Conservation (phyloP, 2,888 invertebrate genomes). For the Ceriagrion tenellum region DNA sequence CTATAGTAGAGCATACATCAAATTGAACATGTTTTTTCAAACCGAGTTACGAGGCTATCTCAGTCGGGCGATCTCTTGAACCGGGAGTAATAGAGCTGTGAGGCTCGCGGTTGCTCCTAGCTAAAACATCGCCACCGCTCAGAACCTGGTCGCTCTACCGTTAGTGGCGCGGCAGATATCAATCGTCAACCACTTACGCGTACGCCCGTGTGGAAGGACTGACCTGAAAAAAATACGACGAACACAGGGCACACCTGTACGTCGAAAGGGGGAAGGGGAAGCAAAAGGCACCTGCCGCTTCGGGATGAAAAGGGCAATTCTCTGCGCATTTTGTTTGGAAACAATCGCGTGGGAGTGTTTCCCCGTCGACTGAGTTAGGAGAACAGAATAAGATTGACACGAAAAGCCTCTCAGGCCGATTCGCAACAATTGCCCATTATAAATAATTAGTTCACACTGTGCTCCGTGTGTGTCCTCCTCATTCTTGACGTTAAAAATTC, state of each 20-base stretch:
- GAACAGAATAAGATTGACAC: neutral
- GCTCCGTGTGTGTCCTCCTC: neutral
- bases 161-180: constrained; percentile 27
- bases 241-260: constrained; percentile 41
- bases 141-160: constrained; percentile 27
- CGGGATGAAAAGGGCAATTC: constrained; percentile 8
- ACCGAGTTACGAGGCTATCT: constrained; percentile 11
- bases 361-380: neutral
- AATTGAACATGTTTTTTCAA: neutral
- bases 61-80: constrained; percentile 8
- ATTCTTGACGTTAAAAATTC: neutral
- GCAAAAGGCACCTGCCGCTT: constrained; percentile 39
- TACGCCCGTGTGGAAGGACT: neutral
- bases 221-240: constrained; percentile 46
- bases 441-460: constrained; percentile 6
- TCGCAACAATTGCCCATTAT: neutral
- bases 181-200: constrained; percentile 21
- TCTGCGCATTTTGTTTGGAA: neutral
- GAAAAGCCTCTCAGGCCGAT: neutral
- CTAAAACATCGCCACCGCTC: neutral
- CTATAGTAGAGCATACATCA: no score
- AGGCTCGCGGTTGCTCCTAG: neutral
- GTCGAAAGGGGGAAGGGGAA: neutral
- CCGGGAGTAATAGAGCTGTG: neutral
- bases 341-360: neutral